These are phyloP conservation scores for Calyptomena viridis DNA, from an alignment of 2,113 vertebrate genomes.

Conservation along the genomic window DNA sequence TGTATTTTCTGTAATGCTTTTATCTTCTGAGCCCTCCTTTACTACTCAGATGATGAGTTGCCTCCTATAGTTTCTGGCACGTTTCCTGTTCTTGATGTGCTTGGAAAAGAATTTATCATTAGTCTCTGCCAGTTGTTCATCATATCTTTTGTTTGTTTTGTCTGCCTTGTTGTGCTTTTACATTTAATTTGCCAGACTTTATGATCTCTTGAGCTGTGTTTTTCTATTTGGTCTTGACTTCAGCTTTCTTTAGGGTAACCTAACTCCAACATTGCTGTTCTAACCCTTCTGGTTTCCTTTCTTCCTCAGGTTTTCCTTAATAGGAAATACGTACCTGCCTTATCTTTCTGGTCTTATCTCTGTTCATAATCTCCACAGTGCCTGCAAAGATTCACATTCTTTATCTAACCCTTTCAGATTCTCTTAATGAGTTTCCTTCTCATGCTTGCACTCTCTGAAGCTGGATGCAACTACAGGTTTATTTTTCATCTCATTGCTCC, in stretches of 20 bases:
- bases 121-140: background rate
- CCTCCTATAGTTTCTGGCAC: conserved; percentile 3
- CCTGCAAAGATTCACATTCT: background rate
- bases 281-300: background rate
- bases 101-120: conserved; percentile 10
- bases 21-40: background rate
- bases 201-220: background rate
- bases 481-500: background rate
- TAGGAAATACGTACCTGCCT: background rate
- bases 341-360: background rate
- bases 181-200: background rate
- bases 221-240: background rate
- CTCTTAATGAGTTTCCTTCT: background rate
- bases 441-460: background rate
- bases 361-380: background rate
- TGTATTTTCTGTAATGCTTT: background rate
- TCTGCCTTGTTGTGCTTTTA: background rate
- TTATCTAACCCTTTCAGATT: background rate
- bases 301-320: background rate
- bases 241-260: background rate
- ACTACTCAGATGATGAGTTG: background rate
- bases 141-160: conserved; percentile 2
- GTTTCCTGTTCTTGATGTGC: background rate
- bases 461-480: background rate
- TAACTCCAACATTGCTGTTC: background rate